Evolutionary conservation across 2,797 vertebrate species (phyloP).

Genomic region (Ctenosaura bakeri): DNA sequence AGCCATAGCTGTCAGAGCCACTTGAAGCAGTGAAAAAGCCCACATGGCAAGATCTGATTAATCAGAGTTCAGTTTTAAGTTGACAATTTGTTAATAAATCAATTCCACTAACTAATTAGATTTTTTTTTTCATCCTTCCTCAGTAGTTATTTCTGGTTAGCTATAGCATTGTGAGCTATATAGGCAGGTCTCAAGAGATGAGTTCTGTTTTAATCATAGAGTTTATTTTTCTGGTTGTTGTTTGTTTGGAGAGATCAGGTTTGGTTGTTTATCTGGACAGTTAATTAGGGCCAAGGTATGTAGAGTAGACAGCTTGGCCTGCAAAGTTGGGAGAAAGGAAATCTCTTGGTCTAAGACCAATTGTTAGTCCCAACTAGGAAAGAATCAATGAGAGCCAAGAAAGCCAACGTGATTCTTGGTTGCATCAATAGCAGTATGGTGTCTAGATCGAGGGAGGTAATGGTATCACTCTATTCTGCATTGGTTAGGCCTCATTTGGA

Average conservation of each 20-base stretch:
- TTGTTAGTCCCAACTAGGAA: too few species aligned
- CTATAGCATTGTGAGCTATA: background rate
- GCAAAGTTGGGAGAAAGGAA: background rate
- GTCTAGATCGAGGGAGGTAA: too few species aligned
- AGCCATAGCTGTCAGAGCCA: background rate
- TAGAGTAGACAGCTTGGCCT: background rate
- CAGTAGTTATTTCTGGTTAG: background rate
- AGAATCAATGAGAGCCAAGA: too few species aligned
- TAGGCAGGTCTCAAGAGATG: background rate
- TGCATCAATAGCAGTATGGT: too few species aligned
- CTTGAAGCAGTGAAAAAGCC: background rate
- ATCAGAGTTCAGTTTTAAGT: background rate
- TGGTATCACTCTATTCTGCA: too few species aligned
- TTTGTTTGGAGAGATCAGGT: background rate
- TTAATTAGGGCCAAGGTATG: too few species aligned
- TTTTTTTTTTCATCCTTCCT: background rate
- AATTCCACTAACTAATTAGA: slow-evolving; percentile 7
- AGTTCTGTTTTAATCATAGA: background rate
- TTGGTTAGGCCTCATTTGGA: too few species aligned
- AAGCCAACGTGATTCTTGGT: too few species aligned
- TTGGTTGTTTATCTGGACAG: background rate
- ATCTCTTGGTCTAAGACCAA: background rate
- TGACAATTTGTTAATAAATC: slow-evolving; percentile 7
- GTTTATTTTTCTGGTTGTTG: background rate
- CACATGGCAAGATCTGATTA: slow-evolving; percentile 7